phyloP scores from a whole-genome alignment of 2,797 vertebrate species.

The Protonibea diacanthus region DNA sequence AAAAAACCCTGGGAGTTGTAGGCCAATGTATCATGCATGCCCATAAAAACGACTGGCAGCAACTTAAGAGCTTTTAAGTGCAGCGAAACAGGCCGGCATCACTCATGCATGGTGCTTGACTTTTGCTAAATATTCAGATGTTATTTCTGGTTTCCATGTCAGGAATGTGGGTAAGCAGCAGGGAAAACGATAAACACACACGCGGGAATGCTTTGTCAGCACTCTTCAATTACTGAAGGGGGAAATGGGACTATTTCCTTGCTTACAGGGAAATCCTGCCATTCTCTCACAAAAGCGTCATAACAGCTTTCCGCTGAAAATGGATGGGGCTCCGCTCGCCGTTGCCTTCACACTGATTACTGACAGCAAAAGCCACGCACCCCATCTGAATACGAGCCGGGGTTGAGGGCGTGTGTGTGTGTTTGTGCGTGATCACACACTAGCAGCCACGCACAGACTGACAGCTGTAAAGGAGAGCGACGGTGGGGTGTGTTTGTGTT shows the following conservation, averaged over 20 bases:
- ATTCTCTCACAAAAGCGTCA: slow-evolving; percentile 78
- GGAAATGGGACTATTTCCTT: slow-evolving; percentile 79
- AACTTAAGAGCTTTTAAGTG: slow-evolving; percentile 49
- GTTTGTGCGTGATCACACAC: slow-evolving; percentile 23
- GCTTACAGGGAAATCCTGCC: slow-evolving; percentile 82
- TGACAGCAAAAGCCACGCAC: slow-evolving; percentile 40
- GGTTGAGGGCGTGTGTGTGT: not conserved
- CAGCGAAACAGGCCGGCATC: slow-evolving; percentile 34
- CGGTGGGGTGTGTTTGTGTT: slow-evolving; percentile 77
- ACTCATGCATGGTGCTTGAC: slow-evolving; percentile 20
- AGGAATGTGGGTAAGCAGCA: slow-evolving; percentile 52
- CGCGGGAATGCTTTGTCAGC: slow-evolving; percentile 79
- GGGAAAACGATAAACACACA: slow-evolving; percentile 43
- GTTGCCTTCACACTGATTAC: slow-evolving; percentile 53
- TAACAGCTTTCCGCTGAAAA: slow-evolving; percentile 62
- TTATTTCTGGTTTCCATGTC: slow-evolving; percentile 52
- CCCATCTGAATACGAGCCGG: slow-evolving; percentile 42
- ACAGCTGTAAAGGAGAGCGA: slow-evolving; percentile 66
- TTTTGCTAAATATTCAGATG: slow-evolving; percentile 48
- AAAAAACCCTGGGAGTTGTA: slow-evolving; percentile 29
- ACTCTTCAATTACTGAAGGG: slow-evolving; percentile 72
- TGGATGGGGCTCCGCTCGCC: slow-evolving; percentile 37
- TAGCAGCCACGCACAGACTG: slow-evolving; percentile 57
- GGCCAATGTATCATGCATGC: slow-evolving; percentile 54
- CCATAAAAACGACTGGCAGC: slow-evolving; percentile 55